Evolutionary conservation across 2,113 vertebrate species (phyloP).

Genomic region (Nyctereutes procyonoides): DNA sequence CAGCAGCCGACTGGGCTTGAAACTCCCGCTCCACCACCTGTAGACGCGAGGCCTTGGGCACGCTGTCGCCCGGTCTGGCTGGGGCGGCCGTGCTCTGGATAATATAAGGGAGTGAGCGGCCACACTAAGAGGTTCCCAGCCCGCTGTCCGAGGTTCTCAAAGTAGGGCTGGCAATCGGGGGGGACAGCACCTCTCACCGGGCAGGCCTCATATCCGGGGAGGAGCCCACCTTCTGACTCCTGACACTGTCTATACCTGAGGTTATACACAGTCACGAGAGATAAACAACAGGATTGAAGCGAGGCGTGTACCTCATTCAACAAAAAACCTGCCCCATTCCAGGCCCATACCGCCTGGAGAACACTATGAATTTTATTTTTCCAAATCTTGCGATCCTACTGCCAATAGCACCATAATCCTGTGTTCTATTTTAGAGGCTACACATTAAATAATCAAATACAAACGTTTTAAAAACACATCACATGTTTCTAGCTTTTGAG

Average conservation of each 20-base stretch:
- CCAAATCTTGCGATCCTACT: not conserved
- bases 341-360: not conserved
- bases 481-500: not conserved
- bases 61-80: fast-evolving
- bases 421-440: not conserved
- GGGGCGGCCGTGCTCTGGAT: fast-evolving
- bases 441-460: not conserved
- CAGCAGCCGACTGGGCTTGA: fast-evolving
- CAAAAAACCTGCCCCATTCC: not conserved
- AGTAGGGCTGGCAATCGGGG: not conserved
- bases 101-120: not conserved
- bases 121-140: not conserved
- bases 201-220: not conserved
- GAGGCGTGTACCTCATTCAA: fast-evolving
- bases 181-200: not conserved
- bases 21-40: not conserved
- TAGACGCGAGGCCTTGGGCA: fast-evolving
- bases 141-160: not conserved
- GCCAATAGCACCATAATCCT: not conserved
- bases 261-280: not conserved
- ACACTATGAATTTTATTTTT: not conserved
- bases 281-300: fast-evolving
- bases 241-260: not conserved
- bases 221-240: not conserved
- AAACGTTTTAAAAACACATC: not conserved